These are phyloP conservation scores for Forbesichthys papilliferus DNA, from an alignment of 2,113 vertebrate species.

Conservation along the genomic window DNA sequence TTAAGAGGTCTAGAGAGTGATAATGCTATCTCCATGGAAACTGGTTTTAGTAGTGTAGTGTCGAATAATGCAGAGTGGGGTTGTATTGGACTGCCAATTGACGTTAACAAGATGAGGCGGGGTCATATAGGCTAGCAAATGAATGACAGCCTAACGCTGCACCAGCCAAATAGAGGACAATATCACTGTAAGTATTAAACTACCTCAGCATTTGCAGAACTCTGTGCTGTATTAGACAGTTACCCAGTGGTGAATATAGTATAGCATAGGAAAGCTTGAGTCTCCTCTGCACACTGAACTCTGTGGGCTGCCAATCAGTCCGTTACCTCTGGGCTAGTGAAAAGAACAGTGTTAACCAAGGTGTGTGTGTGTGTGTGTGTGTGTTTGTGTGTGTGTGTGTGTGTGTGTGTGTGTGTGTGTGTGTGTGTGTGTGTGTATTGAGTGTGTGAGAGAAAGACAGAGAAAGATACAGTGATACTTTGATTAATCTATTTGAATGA, in stretches of 20 bases:
- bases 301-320: background rate
- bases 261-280: background rate
- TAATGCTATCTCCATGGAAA: no score
- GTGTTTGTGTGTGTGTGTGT: background rate
- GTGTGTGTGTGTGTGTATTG: background rate
- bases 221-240: no score
- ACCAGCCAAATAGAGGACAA: background rate
- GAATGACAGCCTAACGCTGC: constrained; percentile 3
- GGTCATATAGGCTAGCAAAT: constrained; percentile 23
- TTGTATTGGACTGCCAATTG: background rate
- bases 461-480: background rate
- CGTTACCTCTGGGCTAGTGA: background rate
- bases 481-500: background rate
- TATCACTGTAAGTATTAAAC: background rate
- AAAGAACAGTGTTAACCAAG: background rate
- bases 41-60: no score
- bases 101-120: constrained; percentile 8
- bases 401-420: background rate
- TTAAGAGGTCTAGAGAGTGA: no score
- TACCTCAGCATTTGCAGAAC: no score
- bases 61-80: background rate
- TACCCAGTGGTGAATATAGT: no score
- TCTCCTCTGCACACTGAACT: background rate
- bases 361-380: background rate
- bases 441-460: background rate